Evolutionary conservation across 2,888 invertebrate genomes (phyloP), one percentile per base, ranked within the genome.

Genomic region (Parelbella ahira): DNA sequence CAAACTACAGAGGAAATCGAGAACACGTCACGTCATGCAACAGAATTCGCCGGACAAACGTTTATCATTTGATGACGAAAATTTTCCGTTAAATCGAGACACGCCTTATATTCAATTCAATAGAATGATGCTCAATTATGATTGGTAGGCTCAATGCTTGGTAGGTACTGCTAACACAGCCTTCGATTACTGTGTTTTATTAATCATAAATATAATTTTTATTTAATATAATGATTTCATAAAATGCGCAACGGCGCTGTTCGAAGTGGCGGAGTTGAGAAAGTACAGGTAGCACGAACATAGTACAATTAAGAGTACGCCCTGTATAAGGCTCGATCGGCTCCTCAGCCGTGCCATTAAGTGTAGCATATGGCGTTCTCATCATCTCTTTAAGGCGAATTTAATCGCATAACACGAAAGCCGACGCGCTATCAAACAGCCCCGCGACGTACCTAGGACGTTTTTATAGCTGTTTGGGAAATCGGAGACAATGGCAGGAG

Each of bases 391-490:
- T 27, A 25, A 27, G 32, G 25, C 32, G 32, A 32, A 32, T 20
- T 33, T 39, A 33, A 25, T 27, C 8, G 25, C 32, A 33, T 33
- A 32, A 13, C 39, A 25, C 4, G 12, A 13, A 25, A 33, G 32
- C 25, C 32, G 30, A 30, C 29, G 6, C 18, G 13, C 25, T 33
- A 18, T 20, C 25, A 12, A 19, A 13, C 39, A 15, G 12, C 0
- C 38, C 11, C 7, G 24, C 4, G 15, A 29, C 11, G 29, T 4
- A 29, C 24, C 30, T 24, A 30, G 30, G 19, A 19, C 15, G 29
- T 38, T 39, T 39, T 39, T 39, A 12, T 39, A 25, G 39, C 25
- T 32, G 39, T 23, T 32, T 32, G 25, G 39, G 39, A 39, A 32
- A 39, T 39, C 32, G 30, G 39, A 39, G 32, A 39, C 39, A 39